A percentile compares a stretch with the other conserved stretches of the same genome.
Evolutionary conservation across 2,888 invertebrate genomes (phyloP).

Genomic region (Mythimna albipuncta): DNA sequence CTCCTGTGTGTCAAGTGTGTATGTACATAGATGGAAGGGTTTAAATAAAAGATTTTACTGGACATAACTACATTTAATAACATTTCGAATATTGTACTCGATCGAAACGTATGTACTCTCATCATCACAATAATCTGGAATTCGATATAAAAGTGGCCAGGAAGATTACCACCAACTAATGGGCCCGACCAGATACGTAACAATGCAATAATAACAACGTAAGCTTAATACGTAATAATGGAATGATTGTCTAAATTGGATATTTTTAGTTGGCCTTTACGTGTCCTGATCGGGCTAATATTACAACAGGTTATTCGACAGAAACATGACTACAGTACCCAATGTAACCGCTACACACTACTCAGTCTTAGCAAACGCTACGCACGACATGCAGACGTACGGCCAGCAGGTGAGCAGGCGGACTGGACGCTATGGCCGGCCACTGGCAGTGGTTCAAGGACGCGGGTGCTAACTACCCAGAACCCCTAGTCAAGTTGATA

Average conservation of each 20-base stretch:
- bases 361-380: slow-evolving; percentile 75
- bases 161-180: slow-evolving; percentile 14
- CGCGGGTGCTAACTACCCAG: not conserved
- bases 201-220: not conserved
- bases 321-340: slow-evolving; percentile 37
- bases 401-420: slow-evolving; percentile 13
- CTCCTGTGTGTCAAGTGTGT: not conserved
- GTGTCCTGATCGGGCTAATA: slow-evolving; percentile 24
- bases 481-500: too few species aligned
- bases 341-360: slow-evolving; percentile 65
- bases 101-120: slow-evolving; percentile 52
- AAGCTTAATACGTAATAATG: slow-evolving; percentile 7
- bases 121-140: slow-evolving; percentile 30
- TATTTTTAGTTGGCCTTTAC: not conserved
- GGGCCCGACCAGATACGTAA: slow-evolving; percentile 25
- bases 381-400: slow-evolving; percentile 31
- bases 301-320: slow-evolving; percentile 10
- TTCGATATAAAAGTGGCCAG: slow-evolving; percentile 52
- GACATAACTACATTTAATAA: slow-evolving; percentile 77
- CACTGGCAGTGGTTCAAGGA: slow-evolving; percentile 8
- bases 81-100: slow-evolving; percentile 66
- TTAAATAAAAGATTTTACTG: slow-evolving; percentile 39
- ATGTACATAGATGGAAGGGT: not conserved
- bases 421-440: slow-evolving; percentile 37
- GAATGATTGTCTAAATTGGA: slow-evolving; percentile 10